Percentiles rank a stretch among this genome's conserved stretches.
phyloP scores from a whole-genome alignment of 2,797 vertebrate genomes.

The Coendou prehensilis region DNA sequence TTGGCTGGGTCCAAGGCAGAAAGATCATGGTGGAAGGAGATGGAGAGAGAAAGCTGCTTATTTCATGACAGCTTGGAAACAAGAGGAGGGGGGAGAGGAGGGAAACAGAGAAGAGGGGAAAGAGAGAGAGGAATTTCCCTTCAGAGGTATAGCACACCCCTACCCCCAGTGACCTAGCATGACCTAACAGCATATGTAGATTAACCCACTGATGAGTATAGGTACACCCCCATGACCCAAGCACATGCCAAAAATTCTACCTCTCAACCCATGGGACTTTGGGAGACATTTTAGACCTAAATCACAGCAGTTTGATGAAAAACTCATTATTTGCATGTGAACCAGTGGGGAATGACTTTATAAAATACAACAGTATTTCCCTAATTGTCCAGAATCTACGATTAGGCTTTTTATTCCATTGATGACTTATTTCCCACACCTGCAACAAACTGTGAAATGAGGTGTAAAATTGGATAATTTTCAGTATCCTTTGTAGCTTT shows the following conservation, averaged over 20 bases:
- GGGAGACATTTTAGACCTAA: not conserved
- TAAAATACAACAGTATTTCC: conserved; percentile 19
- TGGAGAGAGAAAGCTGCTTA: not conserved
- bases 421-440: conserved; percentile 42
- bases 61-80: not conserved
- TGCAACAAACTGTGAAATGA: conserved; percentile 59
- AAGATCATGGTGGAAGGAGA: not conserved
- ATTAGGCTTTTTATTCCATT: conserved; percentile 43
- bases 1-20: not conserved
- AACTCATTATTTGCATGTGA: not conserved
- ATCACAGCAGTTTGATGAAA: not conserved
- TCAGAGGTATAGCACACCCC: not conserved
- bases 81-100: accelerated
- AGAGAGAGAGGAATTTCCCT: not conserved
- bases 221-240: not conserved
- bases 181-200: not conserved
- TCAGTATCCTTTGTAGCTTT: not conserved
- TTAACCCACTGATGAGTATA: not conserved
- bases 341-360: not conserved
- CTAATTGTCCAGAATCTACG: conserved; percentile 49
- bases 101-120: not conserved
- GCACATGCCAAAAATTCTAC: not conserved
- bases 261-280: not conserved
- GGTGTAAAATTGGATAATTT: conserved; percentile 60
- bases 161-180: not conserved